Evolutionary conservation across 2,113 vertebrate species (phyloP).

Genomic region (Halichoerus grypus): DNA sequence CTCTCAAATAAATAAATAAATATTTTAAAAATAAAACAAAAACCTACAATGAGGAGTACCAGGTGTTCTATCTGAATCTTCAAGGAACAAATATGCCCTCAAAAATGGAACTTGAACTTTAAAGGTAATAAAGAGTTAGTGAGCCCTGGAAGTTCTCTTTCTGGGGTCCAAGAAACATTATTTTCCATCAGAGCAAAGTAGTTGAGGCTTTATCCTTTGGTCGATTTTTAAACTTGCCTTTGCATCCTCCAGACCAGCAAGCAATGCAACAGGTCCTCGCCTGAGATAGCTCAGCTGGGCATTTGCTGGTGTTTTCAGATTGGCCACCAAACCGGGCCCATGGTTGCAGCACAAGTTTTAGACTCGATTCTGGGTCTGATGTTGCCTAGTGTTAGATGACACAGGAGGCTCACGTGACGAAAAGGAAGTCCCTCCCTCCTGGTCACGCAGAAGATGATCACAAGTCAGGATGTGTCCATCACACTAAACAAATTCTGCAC

Average conservation of each 20-base stretch:
- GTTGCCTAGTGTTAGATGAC: background rate
- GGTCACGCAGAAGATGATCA: background rate
- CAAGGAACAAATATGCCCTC: slow-evolving; percentile 78
- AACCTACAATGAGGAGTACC: slow-evolving; percentile 44
- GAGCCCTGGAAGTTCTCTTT: slow-evolving; percentile 68
- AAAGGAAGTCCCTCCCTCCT: background rate
- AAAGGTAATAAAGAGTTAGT: slow-evolving; percentile 75
- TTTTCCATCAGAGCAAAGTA: background rate
- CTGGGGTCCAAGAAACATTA: slow-evolving; percentile 72
- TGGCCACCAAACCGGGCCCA: background rate
- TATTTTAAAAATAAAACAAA: slow-evolving; percentile 24
- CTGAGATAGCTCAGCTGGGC: background rate
- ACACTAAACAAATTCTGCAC: background rate
- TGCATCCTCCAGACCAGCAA: slow-evolving; percentile 33
- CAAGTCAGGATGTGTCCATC: background rate
- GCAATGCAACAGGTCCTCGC: slow-evolving; percentile 3
- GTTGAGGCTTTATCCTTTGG: slow-evolving; percentile 61
- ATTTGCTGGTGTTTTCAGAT: slow-evolving; percentile 3
- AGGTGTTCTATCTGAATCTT: slow-evolving; percentile 72
- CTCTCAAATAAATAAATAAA: background rate
- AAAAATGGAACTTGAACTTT: slow-evolving; percentile 78
- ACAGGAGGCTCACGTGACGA: accelerated
- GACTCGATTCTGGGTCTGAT: slow-evolving; percentile 24
- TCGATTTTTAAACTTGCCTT: slow-evolving; percentile 22
- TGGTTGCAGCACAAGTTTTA: background rate